Evolutionary conservation across 2,797 vertebrate species (phyloP), one percentile per base, ranked within the genome.

Genomic region (Myoxocephalus aenaeus): DNA sequence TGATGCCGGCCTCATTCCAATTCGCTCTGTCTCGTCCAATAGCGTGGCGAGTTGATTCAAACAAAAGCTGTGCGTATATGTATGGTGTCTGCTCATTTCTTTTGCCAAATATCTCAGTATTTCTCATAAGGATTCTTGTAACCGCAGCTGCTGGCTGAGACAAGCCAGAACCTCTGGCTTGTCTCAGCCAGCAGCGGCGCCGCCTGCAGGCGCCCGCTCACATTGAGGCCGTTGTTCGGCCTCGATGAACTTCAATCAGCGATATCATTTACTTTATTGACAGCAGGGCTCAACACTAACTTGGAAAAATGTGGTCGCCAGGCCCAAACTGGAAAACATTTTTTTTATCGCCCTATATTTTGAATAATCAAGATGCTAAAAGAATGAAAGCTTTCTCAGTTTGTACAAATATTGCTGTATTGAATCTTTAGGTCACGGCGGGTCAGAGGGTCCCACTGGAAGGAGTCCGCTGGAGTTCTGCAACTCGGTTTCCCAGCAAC

Each of bases 401-500:
- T 7, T 34, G 7, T 34, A 34, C 34, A 34, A 8, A 34, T 34
- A 34, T 34, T 34, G 34, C 34, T 34, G 34, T 34, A 34, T 34
- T 34, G 34, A 8, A 8, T 34, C 34, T 34, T 8, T 1, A 40
- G 38, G 38, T 40, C 15, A 14, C 12, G 27, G 34, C 7, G 20
- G 62, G 13, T 73, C 11, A 29, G 20, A 57, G 34, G 29, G 51
- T 40, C 50, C 61, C 44, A 36, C 46, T 57, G 14, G 18, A 3
- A 12, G 56, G 1, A 13, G 13, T 42, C 36, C 11, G 9, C 22
- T 27, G 10, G 17, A 57, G 32, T 22, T 36, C 25, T 69, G 51
- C 9, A 5, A 9, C 48, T 36, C 40, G 25, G 72, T 79, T 72
- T 79, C 80, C 65, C 27, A 73, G 78, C 59, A 72, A 79, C 70